Conservation (phyloP, 2,797 vertebrate species). For the Platalea minor region DNA sequence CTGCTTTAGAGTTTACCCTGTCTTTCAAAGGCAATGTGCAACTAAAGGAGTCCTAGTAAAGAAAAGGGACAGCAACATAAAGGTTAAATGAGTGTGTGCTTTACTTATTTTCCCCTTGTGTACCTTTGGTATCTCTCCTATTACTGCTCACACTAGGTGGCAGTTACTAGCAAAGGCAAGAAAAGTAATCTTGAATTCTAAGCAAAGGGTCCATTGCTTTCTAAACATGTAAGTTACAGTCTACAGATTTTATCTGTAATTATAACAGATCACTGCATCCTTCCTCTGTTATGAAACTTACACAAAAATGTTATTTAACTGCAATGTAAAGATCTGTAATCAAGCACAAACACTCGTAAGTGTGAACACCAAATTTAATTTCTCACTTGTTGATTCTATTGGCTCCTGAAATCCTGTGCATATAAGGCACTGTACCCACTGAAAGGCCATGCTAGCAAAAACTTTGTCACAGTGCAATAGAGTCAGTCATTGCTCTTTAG, state of each 20-base stretch:
- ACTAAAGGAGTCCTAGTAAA: background rate
- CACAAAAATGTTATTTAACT: background rate
- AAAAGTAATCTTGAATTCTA: background rate
- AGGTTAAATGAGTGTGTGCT: background rate
- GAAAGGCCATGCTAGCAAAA: constrained; percentile 10
- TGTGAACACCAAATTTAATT: background rate
- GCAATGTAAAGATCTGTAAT: background rate
- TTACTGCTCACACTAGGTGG: background rate
- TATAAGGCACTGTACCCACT: background rate
- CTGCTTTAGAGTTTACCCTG: background rate
- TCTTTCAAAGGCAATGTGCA: background rate
- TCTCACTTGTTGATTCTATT: background rate
- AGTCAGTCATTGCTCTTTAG: background rate
- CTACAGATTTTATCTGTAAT: background rate
- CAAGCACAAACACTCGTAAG: background rate
- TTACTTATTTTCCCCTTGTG: background rate
- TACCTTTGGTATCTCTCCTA: background rate
- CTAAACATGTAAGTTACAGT: background rate
- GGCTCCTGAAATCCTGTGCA: background rate
- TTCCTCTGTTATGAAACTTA: background rate
- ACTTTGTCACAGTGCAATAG: background rate
- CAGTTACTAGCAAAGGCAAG: background rate
- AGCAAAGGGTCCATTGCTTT: background rate
- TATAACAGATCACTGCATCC: background rate
- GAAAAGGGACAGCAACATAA: background rate